Evolutionary conservation across 2,888 invertebrate species (phyloP).

Genomic region (Cinara cedri): DNA sequence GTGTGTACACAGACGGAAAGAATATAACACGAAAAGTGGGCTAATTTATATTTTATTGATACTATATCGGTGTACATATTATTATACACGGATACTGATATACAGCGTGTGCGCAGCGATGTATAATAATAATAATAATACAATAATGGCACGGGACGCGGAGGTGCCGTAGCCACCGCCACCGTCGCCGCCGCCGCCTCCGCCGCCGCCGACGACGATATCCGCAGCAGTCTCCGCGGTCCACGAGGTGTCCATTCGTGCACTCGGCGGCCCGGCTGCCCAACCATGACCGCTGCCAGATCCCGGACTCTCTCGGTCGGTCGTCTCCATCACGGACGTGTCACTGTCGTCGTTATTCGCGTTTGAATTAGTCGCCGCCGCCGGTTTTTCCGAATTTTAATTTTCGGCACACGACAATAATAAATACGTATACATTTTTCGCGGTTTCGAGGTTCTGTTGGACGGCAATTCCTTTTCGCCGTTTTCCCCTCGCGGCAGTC

Average conservation of each 20-base stretch:
- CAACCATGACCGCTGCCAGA: constrained; percentile 45
- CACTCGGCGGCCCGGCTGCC: constrained; percentile 33
- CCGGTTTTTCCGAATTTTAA: not conserved
- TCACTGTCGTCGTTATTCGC: not conserved
- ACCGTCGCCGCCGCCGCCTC: not conserved
- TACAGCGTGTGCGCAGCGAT: not conserved
- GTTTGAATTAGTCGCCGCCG: not conserved
- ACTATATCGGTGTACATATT: not conserved
- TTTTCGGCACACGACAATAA: not conserved
- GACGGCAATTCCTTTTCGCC: too few species aligned
- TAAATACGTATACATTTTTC: not conserved
- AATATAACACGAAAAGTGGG: constrained; percentile 11
- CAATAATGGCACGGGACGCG: not conserved
- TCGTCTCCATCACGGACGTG: not conserved
- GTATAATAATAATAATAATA: too few species aligned
- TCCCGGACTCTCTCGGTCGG: constrained; percentile 17
- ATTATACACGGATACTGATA: too few species aligned
- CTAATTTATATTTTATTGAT: too few species aligned
- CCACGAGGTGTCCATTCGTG: constrained; percentile 53
- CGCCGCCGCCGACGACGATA: not conserved
- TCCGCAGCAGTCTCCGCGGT: constrained; percentile 32
- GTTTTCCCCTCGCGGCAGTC: too few species aligned
- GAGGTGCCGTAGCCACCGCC: not conserved
- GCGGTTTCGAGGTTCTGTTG: not conserved
- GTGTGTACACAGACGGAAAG: not conserved